Evolutionary conservation across 2,113 vertebrate species (phyloP), one percentile per base, ranked within the genome.

Genomic region (Gnathonemus echidnorhynchus): DNA sequence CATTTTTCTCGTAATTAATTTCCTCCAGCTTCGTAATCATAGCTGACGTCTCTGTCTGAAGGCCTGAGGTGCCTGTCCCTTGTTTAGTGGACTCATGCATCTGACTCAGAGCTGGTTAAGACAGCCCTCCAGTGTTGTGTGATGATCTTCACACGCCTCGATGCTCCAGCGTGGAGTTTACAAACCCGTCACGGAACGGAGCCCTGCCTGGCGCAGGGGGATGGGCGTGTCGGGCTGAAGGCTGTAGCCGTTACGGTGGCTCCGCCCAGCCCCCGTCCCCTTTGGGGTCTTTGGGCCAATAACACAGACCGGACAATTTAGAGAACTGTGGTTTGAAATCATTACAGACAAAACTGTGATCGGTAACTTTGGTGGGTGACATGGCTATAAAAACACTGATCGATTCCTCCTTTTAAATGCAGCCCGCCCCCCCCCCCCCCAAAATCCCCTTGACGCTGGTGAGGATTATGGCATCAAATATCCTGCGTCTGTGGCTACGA

Each of bases 261-360:
- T 53, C 52, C 52, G 4, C 52, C 15, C 52, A 19, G 17, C 21
- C 17, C 17, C 1, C 0, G 10, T 93, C 93, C 95, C 94, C 92
- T 70, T 84, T 92, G 91, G 94, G 94, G 92, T 92, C 91, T 80
- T 53, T 84, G 90, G 90, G 90, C 94, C 95, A 95, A 93, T 95
- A 96, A 91, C 92, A 92, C 92, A 77, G 91, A 91, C 93, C 93
- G 0, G 17, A 45, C 39, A 45, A 86, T 90, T 56, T 77, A 80
- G 58, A 89, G 86, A 92, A 91, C 91, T 90, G 91, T 91, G 91
- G 86, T 89, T 50, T 88, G 89, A 92, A 93, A 92, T 91, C 89
- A 88, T 66, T 88, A 80, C 87, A 8, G 8, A 92, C 88, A 88
- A 92, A 91, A 89, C 90, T 87, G 91, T 89, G 91, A 91, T 93